These are phyloP conservation scores for Bolborhynchus lineola DNA, from an alignment of 2,113 vertebrate species.

Conservation along the genomic window DNA sequence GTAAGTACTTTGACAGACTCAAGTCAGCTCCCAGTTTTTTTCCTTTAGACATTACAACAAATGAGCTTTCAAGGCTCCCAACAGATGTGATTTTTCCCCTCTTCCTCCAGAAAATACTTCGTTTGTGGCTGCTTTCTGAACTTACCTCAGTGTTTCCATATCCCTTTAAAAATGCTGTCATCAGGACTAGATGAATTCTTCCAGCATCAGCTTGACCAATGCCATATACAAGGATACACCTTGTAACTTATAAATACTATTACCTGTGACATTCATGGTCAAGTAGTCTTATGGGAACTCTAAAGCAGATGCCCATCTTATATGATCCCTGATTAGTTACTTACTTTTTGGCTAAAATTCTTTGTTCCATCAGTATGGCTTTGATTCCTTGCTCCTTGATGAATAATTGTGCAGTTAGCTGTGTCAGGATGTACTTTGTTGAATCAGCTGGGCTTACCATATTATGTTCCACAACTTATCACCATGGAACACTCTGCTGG, in stretches of 20 bases:
- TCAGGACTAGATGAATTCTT: not conserved
- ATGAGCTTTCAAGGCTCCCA: not conserved
- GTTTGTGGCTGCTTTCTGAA: conserved; percentile 1
- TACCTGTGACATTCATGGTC: not conserved
- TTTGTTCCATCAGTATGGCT: not conserved
- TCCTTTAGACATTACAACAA: not conserved
- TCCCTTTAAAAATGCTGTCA: conserved; percentile 20
- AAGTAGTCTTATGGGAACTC: not conserved
- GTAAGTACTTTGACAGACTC: not conserved
- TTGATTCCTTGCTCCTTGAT: not conserved
- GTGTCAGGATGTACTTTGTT: not conserved
- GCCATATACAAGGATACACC: not conserved
- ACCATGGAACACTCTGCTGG: not conserved
- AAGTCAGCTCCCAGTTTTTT: not conserved
- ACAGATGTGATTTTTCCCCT: not conserved
- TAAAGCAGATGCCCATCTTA: not conserved
- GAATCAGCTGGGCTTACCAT: not conserved
- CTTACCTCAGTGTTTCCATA: conserved; percentile 41
- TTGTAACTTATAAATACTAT: not conserved
- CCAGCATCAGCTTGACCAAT: not conserved
- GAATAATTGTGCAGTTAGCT: not conserved
- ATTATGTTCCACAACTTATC: not conserved
- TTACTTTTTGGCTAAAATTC: not conserved
- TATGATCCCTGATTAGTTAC: not conserved
- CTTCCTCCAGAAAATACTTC: conserved; percentile 16